Base-by-base conservation (phyloP, 1,140 invertebrate species). In the Planococcus citri region DNA sequence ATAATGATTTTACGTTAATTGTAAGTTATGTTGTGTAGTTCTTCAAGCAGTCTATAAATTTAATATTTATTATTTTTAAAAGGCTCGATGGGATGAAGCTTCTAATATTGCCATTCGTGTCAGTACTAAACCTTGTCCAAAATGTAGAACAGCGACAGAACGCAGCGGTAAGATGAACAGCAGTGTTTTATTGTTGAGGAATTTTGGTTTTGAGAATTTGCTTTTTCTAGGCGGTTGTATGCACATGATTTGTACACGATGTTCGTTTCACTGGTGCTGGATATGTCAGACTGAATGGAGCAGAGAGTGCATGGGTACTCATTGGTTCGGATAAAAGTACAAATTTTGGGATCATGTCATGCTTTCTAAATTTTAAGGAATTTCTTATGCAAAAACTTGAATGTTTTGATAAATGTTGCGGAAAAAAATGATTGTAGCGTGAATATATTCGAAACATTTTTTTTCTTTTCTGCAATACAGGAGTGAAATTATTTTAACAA, bases 211-310 rank as follows among this genome's bases (percentile, higher is more conserved):
- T 24, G 70, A 67, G 41, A 70, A 41, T 73, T 68, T 74, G 68
- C 71, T 69, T 29, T 72, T 72, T 74, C 73, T 75, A 90, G 88
- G 88, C 75, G 91, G 91, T 17, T 94, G 91, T 78, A 93, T 93
- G 91, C 91, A 94, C 76, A 93, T 94, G 87, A 81, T 89, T 12
- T 91, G 89, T 73, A 85, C 85, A 67, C 84, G 87, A 3, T 94
- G 91, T 78, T 81, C 81, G 25, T 88, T 84, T 73, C 86, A 92
- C 73, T 94, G 91, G 91, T 94, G 91, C 78, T 94, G 91, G 91
- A 80, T 94, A 10, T 94, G 91, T 76, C 88, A 92, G 78, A 87
- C 84, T 1, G 82, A 85, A 73, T 94, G 91, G 91, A 90, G 87
- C 0, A 81, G 89, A 74, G 86, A 91, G 10, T 94, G 91, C 76